phyloP scores from a whole-genome alignment of 2,888 invertebrate species.

The Harpalus rubripes region DNA sequence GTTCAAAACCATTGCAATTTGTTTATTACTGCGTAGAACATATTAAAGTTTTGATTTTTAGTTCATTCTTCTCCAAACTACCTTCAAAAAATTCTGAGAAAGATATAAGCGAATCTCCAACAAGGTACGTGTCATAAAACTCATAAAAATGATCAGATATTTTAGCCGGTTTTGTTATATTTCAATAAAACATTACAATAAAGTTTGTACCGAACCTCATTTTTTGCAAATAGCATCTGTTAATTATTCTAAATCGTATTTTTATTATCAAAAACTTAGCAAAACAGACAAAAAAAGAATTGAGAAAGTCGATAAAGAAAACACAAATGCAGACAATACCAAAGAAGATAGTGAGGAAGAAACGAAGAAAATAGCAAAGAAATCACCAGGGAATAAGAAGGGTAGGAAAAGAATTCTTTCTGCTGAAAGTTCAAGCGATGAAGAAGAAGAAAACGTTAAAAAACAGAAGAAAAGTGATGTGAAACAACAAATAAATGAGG shows the following conservation, averaged over 20 bases:
- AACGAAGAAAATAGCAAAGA: constrained; percentile 6
- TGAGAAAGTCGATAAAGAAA: constrained; percentile 43
- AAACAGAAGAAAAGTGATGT: not conserved
- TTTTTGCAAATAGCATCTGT: not conserved
- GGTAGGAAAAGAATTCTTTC: constrained; percentile 7
- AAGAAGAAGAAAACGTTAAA: not conserved
- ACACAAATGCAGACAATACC: constrained; percentile 14
- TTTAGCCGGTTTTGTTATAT: constrained; percentile 6
- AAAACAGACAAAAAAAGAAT: not conserved
- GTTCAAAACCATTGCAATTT: not conserved
- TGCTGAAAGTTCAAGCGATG: not conserved
- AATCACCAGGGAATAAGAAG: not conserved
- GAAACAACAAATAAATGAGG: not conserved
- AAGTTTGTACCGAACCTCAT: not conserved
- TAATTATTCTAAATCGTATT: constrained; percentile 18
- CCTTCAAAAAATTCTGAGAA: constrained; percentile 10
- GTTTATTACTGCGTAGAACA: not conserved
- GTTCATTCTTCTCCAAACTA: constrained; percentile 50
- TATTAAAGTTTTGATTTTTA: not conserved
- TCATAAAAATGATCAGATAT: constrained; percentile 27
- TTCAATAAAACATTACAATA: not conserved
- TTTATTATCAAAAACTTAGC: constrained; percentile 53
- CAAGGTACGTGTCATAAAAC: constrained; percentile 15
- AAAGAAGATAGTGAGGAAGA: constrained; percentile 24
- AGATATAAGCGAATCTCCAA: not conserved